Base-by-base conservation (phyloP, 35 echinoderm and acorn worm species). In the Eucidaris tribuloides region DNA sequence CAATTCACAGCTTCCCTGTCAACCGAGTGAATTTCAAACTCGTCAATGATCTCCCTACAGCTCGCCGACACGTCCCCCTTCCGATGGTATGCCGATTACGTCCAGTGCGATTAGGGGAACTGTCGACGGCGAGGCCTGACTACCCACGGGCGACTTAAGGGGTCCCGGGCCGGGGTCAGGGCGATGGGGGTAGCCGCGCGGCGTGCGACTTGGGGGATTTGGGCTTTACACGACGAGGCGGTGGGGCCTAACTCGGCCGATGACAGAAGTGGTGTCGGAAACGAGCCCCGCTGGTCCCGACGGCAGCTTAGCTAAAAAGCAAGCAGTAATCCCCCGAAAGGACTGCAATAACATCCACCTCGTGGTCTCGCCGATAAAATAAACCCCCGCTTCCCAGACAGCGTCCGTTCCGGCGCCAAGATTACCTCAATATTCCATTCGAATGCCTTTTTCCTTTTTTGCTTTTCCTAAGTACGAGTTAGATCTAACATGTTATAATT, bases 181-280 rank as follows among this genome's bases (percentile, higher is more conserved):
- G 6, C 19, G 68, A 9, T 11, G n/a, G n/a, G 48, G 48, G 48
- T 20, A 36, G 36, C 44, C 44, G 38, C 25, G 68, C 68, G 41
- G 68, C 44, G 68, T 74, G 38, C 33, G n/a, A n/a, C n/a, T n/a
- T 20, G 68, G 25, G 68, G 11, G 68, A 40, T 42, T 74, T 74
- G 38, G 44, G 38, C 68, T 40, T 22, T 42, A 74, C 61, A 64
- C 7, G 35, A 74, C 68, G 29, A 74, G 38, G 18, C 37, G 61
- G 68, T 32, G 68, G 44, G 9, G 29, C 68, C 44, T 41, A 35
- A 52, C 38, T 42, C 68, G 35, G 35, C 13, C 40, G 68, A 74
- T 74, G 68, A 74, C 38, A 74, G 68, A 74, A 74, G n/a, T 74
- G 68, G 68, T 74, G 68, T 74, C 68, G 68, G 68, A 74, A 74